These are phyloP conservation scores for Morpho helenor DNA, from an alignment of 2,888 invertebrate species.

Conservation along the genomic window DNA sequence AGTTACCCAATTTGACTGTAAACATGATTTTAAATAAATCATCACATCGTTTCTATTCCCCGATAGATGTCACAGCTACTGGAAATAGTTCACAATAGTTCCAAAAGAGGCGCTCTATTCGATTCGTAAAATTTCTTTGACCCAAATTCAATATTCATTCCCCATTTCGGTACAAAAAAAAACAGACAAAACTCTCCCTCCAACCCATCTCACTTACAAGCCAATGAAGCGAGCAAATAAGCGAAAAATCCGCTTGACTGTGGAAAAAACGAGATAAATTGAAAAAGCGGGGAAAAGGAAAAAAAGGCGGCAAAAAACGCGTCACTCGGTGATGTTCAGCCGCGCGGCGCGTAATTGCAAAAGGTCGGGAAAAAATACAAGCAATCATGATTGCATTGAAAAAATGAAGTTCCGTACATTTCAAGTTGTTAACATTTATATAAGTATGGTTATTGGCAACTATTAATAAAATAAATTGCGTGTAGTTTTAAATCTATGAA, in stretches of 20 bases:
- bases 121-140: conserved; percentile 8
- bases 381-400: conserved; percentile 7
- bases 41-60: conserved; percentile 29
- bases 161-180: conserved; percentile 39
- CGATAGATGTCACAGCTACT: conserved; percentile 40
- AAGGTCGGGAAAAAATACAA: conserved; percentile 59
- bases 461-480: too few species aligned
- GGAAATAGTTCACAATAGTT: conserved; percentile 34
- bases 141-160: conserved; percentile 33
- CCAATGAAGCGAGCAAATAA: conserved; percentile 78
- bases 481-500: too few species aligned
- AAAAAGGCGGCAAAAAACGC: conserved; percentile 47
- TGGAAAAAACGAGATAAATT: conserved; percentile 74
- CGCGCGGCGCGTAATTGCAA: conserved; percentile 60
- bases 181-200: conserved; percentile 42
- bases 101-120: conserved; percentile 29
- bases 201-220: conserved; percentile 73
- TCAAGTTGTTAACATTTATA: too few species aligned
- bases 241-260: conserved; percentile 72
- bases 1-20: too few species aligned
- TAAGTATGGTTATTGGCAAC: too few species aligned
- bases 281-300: conserved; percentile 49
- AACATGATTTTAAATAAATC: too few species aligned
- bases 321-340: conserved; percentile 61
- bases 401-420: conserved; percentile 41